Conservation (phyloP, 2,113 vertebrate species). For the Hippocampus mohnikei region DNA sequence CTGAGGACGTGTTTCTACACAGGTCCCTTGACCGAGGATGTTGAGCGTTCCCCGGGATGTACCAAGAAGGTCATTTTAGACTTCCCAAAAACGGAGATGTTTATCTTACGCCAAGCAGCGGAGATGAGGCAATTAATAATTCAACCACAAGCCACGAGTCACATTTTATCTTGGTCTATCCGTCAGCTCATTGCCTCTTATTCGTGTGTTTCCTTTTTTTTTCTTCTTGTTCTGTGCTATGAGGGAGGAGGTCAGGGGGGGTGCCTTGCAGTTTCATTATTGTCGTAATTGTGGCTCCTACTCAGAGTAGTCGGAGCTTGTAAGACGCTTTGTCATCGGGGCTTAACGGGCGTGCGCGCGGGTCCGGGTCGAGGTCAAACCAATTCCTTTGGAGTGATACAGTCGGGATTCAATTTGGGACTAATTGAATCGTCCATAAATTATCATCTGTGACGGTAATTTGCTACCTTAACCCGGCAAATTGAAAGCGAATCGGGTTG, state of each 20-base stretch:
- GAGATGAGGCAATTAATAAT: slow-evolving; percentile 98
- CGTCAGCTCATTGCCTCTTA: slow-evolving; percentile 3
- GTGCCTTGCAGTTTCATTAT: slow-evolving; percentile 34
- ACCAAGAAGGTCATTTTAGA: slow-evolving; percentile 77
- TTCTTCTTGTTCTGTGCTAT: slow-evolving; percentile 25
- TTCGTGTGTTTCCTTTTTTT: slow-evolving; percentile 23
- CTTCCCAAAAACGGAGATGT: slow-evolving; percentile 76
- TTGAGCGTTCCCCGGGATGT: slow-evolving; percentile 25
- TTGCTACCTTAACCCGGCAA: slow-evolving; percentile 19
- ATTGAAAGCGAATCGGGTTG: slow-evolving; percentile 8
- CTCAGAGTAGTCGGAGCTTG: slow-evolving; percentile 7
- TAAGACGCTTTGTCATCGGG: slow-evolving; percentile 21
- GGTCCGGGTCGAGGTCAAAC: slow-evolving; percentile 48
- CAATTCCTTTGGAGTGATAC: slow-evolving; percentile 40
- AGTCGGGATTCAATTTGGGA: slow-evolving; percentile 35
- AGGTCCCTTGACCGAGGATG: background rate
- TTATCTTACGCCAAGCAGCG: slow-evolving; percentile 72
- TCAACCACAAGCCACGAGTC: slow-evolving; percentile 87
- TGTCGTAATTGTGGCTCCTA: slow-evolving; percentile 37
- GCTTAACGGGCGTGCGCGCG: slow-evolving; percentile 16
- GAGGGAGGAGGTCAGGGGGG: slow-evolving; percentile 30
- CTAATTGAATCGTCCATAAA: slow-evolving; percentile 55
- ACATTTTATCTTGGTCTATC: slow-evolving; percentile 42
- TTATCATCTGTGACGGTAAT: slow-evolving; percentile 38
- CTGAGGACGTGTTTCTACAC: background rate